A percentile compares a stretch with the other conserved stretches of the same genome.
Conservation (phyloP, 2,888 invertebrate species). For the Lottia scabra region DNA sequence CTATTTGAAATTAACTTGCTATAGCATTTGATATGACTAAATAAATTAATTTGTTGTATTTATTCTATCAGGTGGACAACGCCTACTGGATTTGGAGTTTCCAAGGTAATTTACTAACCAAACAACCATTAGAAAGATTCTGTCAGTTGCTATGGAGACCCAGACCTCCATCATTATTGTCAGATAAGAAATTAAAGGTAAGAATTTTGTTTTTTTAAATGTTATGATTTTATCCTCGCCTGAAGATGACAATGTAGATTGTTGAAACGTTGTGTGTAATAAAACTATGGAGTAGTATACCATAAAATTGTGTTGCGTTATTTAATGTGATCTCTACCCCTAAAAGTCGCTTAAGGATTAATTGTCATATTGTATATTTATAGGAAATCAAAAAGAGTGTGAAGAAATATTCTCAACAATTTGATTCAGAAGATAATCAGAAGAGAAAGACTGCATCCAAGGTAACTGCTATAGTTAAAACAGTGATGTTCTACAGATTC, state of each 20-base stretch:
- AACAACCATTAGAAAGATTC: conserved; percentile 91
- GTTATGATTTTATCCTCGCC: too few relatives aligned
- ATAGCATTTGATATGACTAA: neutral
- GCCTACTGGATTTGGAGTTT: conserved; percentile 99
- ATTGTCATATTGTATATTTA: conserved; percentile 26
- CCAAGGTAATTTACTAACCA: conserved; percentile 83
- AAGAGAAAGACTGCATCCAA: conserved; percentile 92
- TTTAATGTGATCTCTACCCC: too few relatives aligned
- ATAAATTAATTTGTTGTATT: conserved; percentile 4
- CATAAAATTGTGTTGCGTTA: too few relatives aligned
- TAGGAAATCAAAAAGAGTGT: conserved; percentile 97
- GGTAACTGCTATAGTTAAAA: too few relatives aligned
- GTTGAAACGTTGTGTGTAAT: too few relatives aligned
- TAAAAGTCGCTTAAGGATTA: too few relatives aligned
- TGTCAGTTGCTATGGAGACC: conserved; percentile 97
- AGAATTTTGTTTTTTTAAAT: neutral
- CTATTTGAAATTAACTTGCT: neutral
- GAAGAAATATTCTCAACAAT: conserved; percentile 95
- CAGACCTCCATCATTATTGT: conserved; percentile 86
- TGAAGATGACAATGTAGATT: too few relatives aligned
- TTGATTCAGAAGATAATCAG: conserved; percentile 96
- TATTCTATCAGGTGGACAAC: conserved; percentile 72
- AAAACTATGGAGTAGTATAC: too few relatives aligned
- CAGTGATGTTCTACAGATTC: too few relatives aligned
- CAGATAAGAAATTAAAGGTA: conserved; percentile 81